phyloP scores from a whole-genome alignment of 2,888 invertebrate species.

The Mythimna ferrago region DNA sequence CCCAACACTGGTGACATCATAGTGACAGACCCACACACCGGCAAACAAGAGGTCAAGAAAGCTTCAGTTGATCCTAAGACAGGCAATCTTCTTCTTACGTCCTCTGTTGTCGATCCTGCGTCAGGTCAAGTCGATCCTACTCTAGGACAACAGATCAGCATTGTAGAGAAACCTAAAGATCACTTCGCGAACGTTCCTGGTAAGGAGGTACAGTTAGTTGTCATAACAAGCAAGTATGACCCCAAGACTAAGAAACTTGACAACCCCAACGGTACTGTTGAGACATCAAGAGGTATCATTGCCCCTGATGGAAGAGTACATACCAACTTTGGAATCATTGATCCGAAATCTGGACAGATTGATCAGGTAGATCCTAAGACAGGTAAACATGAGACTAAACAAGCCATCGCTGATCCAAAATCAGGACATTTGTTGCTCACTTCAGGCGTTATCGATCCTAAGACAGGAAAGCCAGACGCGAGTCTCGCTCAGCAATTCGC shows the following conservation, averaged over 20 bases:
- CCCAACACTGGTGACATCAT: constrained; percentile 89
- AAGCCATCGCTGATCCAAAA: constrained; percentile 87
- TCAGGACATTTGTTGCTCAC: constrained; percentile 88
- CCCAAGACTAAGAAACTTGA: constrained; percentile 88
- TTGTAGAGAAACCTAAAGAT: constrained; percentile 77
- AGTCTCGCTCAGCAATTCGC: constrained; percentile 87
- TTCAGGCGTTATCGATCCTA: constrained; percentile 89
- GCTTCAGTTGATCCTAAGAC: constrained; percentile 92
- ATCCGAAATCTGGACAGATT: constrained; percentile 88
- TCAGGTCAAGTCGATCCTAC: constrained; percentile 87
- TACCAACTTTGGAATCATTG: constrained; percentile 88
- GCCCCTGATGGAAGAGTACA: constrained; percentile 85
- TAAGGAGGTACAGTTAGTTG: constrained; percentile 84
- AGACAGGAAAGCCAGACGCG: constrained; percentile 88
- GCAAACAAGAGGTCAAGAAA: constrained; percentile 90
- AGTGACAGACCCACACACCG: constrained; percentile 90
- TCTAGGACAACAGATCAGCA: constrained; percentile 88
- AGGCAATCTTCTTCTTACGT: constrained; percentile 88
- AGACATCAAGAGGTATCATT: constrained; percentile 84
- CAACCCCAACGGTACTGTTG: constrained; percentile 87
- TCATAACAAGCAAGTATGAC: constrained; percentile 90
- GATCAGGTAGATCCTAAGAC: constrained; percentile 89
- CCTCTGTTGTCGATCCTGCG: constrained; percentile 89
- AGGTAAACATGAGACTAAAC: constrained; percentile 89
- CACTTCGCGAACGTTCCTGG: constrained; percentile 78